Conservation (phyloP, 2,797 vertebrate species). For the Petrocephalus schoutedeni region DNA sequence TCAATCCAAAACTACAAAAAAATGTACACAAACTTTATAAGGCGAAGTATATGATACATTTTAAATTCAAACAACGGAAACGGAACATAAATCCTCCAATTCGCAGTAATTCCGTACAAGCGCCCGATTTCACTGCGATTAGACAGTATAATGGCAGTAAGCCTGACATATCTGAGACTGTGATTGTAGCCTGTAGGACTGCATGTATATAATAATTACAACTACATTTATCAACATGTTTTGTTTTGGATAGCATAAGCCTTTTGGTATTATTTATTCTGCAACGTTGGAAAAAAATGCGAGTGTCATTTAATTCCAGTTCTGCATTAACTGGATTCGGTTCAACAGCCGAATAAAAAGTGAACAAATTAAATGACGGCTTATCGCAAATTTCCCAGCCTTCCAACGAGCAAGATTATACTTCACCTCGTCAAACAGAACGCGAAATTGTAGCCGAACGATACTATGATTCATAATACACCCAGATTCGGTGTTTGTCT, state of each 20-base stretch:
- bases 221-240: not conserved
- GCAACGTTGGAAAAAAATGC: not conserved
- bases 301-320: not conserved
- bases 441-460: not conserved
- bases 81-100: not conserved
- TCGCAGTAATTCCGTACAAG: not conserved
- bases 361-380: not conserved
- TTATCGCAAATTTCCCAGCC: not conserved
- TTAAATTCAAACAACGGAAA: not conserved
- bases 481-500: not conserved
- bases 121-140: not conserved
- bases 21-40: not conserved
- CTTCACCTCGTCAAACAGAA: not conserved
- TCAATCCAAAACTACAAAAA: not conserved
- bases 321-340: not conserved
- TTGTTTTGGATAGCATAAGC: not conserved
- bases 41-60: not conserved
- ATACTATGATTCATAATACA: conserved; percentile 12
- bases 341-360: not conserved
- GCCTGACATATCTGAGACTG: not conserved
- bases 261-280: not conserved
- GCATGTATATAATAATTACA: not conserved
- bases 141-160: not conserved
- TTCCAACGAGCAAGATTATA: not conserved
- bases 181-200: not conserved